Base-by-base conservation (phyloP, 1,140 invertebrate genomes). In the Physella acuta region DNA sequence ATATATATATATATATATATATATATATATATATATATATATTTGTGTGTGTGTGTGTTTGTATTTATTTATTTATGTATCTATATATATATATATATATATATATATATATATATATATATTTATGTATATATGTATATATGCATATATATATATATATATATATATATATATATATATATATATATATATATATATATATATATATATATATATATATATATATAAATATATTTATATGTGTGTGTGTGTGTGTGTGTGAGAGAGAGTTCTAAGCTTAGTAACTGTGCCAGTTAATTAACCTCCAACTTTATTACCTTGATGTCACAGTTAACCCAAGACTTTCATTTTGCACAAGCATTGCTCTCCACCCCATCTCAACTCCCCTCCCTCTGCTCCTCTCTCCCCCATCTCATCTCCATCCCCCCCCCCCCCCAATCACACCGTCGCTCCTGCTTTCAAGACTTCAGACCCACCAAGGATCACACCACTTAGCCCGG, bases 1-100 rank as follows among this genome's bases (percentile, higher is more conserved):
- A 52, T 52, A 52, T 52, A 52, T 52, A 52, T 52, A 52, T 52
- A 52, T 52, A 52, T 52, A 52, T 52, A 52, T 52, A 52, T 52
- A 52, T 52, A 52, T 52, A 52, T 52, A 52, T 8, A 11, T 8
- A 11, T n/a, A n/a, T n/a, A n/a, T n/a, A n/a, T n/a, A n/a, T n/a
- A n/a, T n/a, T n/a, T n/a, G n/a, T n/a, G n/a, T 49, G 39, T 49
- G 8, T 20, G 8, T 49, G 39, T 11, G 20, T 49, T 49, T 11
- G 8, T 11, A 49, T 49, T 49, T 8, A 49, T 20, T 8, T n/a
- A n/a, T n/a, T 44, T 8, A 44, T 44, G 39, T 44, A 44, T 44
- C 39, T 44, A 44, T 44, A 8, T 44, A 44, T 44, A 8, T 44
- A 44, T 44, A 8, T 44, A 44, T 44, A 8, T 44, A 44, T 44